Percentiles rank a stretch among this genome's conserved stretches.
Conservation (phyloP, 2,797 vertebrate genomes). For the Nannoperca australis region DNA sequence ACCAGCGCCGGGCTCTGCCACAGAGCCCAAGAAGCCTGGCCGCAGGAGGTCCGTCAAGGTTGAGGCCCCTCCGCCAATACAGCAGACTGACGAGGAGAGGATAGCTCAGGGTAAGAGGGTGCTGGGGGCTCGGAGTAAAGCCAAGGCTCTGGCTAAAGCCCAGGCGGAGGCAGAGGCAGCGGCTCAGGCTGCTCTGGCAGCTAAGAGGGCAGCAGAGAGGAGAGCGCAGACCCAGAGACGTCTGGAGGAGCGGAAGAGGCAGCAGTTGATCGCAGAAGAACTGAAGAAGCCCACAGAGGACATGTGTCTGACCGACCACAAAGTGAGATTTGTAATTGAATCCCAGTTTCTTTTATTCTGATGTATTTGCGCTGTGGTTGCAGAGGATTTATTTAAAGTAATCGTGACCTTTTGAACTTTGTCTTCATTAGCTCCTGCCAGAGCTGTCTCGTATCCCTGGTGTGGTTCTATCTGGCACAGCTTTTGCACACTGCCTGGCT, state of each 20-base stretch:
- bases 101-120: conserved; percentile 81
- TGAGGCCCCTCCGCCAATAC: conserved; percentile 62
- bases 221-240: conserved; percentile 88
- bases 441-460: conserved; percentile 91
- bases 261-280: conserved; percentile 94
- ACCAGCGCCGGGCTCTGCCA: conserved; percentile 30
- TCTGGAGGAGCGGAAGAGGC: conserved; percentile 91
- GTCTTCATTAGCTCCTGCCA: conserved; percentile 87
- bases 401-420: conserved; percentile 21
- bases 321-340: conserved; percentile 78
- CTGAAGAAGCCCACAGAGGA: conserved; percentile 97
- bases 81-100: conserved; percentile 82
- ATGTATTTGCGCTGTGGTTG: background rate
- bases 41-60: conserved; percentile 77
- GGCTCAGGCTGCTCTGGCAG: conserved; percentile 86
- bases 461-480: conserved; percentile 89
- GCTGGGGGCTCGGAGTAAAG: conserved; percentile 85
- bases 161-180: conserved; percentile 88
- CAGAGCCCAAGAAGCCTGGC: conserved; percentile 80
- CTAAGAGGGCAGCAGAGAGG: conserved; percentile 88
- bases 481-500: conserved; percentile 92
- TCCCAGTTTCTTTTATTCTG: background rate
- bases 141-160: conserved; percentile 88
- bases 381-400: background rate
- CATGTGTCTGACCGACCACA: conserved; percentile 96